These are phyloP conservation scores for Oeneis ivallda DNA, from an alignment of 2,888 invertebrate species.

Conservation along the genomic window DNA sequence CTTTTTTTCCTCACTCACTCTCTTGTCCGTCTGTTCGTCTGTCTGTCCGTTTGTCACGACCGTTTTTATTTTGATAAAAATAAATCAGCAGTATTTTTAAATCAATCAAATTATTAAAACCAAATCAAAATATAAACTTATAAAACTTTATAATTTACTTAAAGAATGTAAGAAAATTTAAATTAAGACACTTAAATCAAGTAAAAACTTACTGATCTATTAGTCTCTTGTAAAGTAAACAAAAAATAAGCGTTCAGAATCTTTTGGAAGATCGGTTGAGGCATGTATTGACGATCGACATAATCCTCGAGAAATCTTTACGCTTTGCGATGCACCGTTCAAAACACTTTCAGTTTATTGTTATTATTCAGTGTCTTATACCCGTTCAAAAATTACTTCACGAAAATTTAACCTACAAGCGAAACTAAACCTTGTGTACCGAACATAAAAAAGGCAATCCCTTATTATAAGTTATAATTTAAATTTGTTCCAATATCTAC, in stretches of 20 bases:
- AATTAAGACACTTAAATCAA: neutral
- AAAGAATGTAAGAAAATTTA: neutral
- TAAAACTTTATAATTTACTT: neutral
- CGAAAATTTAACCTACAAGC: slow-evolving; percentile 11
- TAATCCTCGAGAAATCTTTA: slow-evolving; percentile 75
- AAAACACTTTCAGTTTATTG: slow-evolving; percentile 80
- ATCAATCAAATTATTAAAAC: too few species aligned
- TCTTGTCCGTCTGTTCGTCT: too few species aligned
- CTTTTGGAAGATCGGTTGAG: slow-evolving; percentile 56
- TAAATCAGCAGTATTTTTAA: too few species aligned
- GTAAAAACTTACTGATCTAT: neutral
- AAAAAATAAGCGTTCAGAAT: slow-evolving; percentile 33
- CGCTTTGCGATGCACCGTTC: slow-evolving; percentile 70
- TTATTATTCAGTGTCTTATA: slow-evolving; percentile 61
- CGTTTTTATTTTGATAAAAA: too few species aligned
- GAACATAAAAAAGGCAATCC: slow-evolving; percentile 14
- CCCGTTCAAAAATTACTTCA: slow-evolving; percentile 34
- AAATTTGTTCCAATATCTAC: slow-evolving; percentile 21
- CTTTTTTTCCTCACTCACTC: too few species aligned
- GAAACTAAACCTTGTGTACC: slow-evolving; percentile 15
- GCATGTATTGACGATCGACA: slow-evolving; percentile 58
- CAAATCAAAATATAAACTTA: too few species aligned
- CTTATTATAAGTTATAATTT: slow-evolving; percentile 6
- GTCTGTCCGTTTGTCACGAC: too few species aligned
- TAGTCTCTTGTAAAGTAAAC: neutral